Evolutionary conservation across 2,797 vertebrate species (phyloP).

Genomic region (Melanotaenia maccullochi): DNA sequence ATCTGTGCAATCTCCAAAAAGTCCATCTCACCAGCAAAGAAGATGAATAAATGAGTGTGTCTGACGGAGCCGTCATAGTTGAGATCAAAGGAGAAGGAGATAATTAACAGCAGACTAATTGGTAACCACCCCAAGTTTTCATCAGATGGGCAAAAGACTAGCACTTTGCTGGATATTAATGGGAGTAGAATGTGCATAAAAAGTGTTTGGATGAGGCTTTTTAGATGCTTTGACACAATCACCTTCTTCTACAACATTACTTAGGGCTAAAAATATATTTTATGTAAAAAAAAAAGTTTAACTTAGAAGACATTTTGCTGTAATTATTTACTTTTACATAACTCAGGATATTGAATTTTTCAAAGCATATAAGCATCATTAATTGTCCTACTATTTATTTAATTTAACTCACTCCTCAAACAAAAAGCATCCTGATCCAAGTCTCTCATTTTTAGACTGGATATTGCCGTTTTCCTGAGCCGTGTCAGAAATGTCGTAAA

Average conservation of each 20-base stretch:
- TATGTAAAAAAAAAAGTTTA: too few species aligned
- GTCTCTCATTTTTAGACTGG: slow-evolving; percentile 11
- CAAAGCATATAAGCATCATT: neutral
- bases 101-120: slow-evolving; percentile 89
- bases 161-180: slow-evolving; percentile 82
- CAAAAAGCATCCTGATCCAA: neutral
- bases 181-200: slow-evolving; percentile 81
- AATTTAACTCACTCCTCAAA: too few species aligned
- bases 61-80: slow-evolving; percentile 83
- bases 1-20: slow-evolving; percentile 82
- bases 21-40: slow-evolving; percentile 76
- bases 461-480: slow-evolving; percentile 6
- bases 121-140: slow-evolving; percentile 86
- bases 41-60: slow-evolving; percentile 84
- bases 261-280: neutral
- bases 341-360: neutral
- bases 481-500: slow-evolving; percentile 31
- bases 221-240: slow-evolving; percentile 63
- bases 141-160: slow-evolving; percentile 81
- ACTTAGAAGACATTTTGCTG: neutral
- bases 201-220: slow-evolving; percentile 73
- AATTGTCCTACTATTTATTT: neutral
- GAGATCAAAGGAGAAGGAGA: slow-evolving; percentile 85
- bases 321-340: slow-evolving; percentile 15
- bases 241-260: slow-evolving; percentile 37